Percentiles rank a stretch among this genome's conserved stretches.
Evolutionary conservation across 2,888 invertebrate genomes (phyloP).

Genomic region (Sinelater perroti): DNA sequence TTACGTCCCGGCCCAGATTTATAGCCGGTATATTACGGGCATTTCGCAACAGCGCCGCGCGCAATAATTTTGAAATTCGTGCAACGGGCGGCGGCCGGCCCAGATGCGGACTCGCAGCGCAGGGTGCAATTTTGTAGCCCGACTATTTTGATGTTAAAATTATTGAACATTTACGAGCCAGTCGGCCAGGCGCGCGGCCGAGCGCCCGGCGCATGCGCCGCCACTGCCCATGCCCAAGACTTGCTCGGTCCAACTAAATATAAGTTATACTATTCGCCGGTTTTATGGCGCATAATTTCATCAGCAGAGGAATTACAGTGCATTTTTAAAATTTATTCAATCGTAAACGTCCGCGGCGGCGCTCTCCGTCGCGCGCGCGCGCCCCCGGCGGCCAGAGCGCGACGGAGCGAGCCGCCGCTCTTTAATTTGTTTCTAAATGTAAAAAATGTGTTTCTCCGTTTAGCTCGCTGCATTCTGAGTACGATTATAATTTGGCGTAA

Average conservation of each 20-base stretch:
- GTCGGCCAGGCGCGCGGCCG: conserved; percentile 33
- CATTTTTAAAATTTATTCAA: conserved; percentile 55
- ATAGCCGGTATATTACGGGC: conserved; percentile 30
- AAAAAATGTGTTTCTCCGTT: conserved; percentile 42
- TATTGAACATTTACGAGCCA: conserved; percentile 45
- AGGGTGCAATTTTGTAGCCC: conserved; percentile 44
- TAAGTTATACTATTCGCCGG: conserved; percentile 52
- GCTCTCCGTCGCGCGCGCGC: conserved; percentile 54
- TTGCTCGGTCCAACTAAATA: conserved; percentile 46
- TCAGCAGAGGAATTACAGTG: conserved; percentile 54
- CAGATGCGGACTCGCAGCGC: conserved; percentile 27
- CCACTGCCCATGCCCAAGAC: conserved; percentile 30
- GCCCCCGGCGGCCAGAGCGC: conserved; percentile 45
- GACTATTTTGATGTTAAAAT: conserved; percentile 41
- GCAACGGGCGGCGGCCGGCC: conserved; percentile 20
- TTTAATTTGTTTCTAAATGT: conserved; percentile 50
- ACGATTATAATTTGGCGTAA: conserved; percentile 56
- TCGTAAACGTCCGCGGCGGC: conserved; percentile 46
- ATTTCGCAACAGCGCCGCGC: conserved; percentile 31
- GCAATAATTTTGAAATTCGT: conserved; percentile 19
- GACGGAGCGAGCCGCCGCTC: conserved; percentile 36
- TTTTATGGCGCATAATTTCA: conserved; percentile 59
- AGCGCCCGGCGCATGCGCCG: conserved; percentile 30
- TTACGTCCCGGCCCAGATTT: conserved; percentile 29
- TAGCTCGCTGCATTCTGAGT: conserved; percentile 46